Conservation (phyloP, 2,888 invertebrate species). For the Scrobipalpa costella region DNA sequence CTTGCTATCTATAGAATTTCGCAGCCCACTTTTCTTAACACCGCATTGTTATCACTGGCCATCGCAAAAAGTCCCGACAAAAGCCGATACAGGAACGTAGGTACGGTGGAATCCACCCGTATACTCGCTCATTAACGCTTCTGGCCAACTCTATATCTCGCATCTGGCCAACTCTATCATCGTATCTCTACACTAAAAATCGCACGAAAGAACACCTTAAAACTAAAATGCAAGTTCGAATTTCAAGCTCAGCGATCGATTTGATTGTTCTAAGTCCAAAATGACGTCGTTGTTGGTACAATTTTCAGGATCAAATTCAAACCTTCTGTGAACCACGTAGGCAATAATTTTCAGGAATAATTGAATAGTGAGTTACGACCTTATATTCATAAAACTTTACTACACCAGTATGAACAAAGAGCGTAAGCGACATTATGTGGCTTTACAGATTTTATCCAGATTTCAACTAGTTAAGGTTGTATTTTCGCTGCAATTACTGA, state of each 20-base stretch:
- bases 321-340: not conserved
- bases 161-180: constrained; percentile 42
- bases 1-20: constrained; percentile 62
- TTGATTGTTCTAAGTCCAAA: constrained; percentile 22
- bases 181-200: constrained; percentile 38
- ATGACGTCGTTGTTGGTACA: constrained; percentile 22
- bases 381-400: not conserved
- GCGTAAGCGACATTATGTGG: constrained; percentile 26
- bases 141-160: constrained; percentile 49
- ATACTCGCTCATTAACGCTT: constrained; percentile 78
- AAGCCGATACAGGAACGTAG: constrained; percentile 73
- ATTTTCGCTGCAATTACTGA: not conserved
- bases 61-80: constrained; percentile 80
- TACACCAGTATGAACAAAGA: constrained; percentile 22
- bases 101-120: constrained; percentile 69
- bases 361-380: not conserved
- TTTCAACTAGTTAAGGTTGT: not conserved
- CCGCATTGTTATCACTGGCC: constrained; percentile 74
- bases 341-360: not conserved
- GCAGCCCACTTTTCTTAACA: constrained; percentile 63
- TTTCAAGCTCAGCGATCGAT: constrained; percentile 11
- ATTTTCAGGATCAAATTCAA: not conserved
- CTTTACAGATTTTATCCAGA: constrained; percentile 3
- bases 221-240: not conserved
- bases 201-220: constrained; percentile 33